Evolutionary conservation across 1,140 invertebrate genomes (phyloP), one percentile per base, ranked within the genome.

Genomic region (Probaryconus sp.): DNA sequence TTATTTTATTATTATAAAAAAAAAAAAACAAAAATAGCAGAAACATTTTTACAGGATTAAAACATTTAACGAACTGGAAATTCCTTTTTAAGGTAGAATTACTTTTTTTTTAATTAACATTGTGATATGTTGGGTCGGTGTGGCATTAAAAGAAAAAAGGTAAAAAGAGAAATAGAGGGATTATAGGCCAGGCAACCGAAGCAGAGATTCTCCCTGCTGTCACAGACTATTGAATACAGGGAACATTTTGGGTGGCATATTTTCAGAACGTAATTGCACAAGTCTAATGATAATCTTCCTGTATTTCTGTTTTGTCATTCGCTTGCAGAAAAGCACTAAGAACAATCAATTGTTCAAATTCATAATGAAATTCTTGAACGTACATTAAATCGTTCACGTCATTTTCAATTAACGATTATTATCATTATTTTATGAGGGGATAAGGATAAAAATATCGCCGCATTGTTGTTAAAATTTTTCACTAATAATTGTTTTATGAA

Each of bases 341-440:
- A 10, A 0, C 26, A n/a, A 42, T 42, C 40, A 37, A 47, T 31
- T 21, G 38, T 69, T 37, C 37, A 38, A n/a, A 51, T 69, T 53
- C 30, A 16, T 45, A 60, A 53, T 53, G 30, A 53, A 69, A 60
- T 69, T 51, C 55, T 53, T 47, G 26, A 40, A 42, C 38, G 56
- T 42, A 47, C 40, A 6, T 53, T 31, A 37, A 70, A 53, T 60
- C 21, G 45, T 35, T 51, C 47, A 30, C 16, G 37, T 70, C 56
- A 70, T 61, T 55, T 56, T 53, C 38, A 69, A 60, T 53, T 69
- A 60, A 58, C 18, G 37, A 51, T 58, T 68, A 53, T 56, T 48
- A 51, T 53, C 20, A 16, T 56, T 56, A 31, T 33, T 55, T 48
- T 20, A 31, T 16, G 28, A 31, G 7, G 20, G 30, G 1, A 31